Percentiles rank a stretch among this genome's conserved stretches.
Evolutionary conservation across 2,113 vertebrate genomes (phyloP).

Genomic region (Bothrops jararaca): DNA sequence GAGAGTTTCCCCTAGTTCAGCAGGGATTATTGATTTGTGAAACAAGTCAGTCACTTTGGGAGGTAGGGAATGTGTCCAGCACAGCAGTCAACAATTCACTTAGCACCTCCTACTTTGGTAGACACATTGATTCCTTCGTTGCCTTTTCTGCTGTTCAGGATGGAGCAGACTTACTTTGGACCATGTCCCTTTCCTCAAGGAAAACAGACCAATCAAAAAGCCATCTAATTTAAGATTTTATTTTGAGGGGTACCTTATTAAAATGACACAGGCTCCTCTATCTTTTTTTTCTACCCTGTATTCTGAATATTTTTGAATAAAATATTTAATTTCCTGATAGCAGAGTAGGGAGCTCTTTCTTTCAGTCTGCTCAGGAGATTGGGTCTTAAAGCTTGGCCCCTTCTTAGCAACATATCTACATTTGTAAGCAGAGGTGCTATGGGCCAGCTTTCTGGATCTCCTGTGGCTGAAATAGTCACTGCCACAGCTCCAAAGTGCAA

Average conservation of each 20-base stretch:
- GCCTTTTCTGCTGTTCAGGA: not conserved
- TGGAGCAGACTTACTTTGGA: not conserved
- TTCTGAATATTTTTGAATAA: not conserved
- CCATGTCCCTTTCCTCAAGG: not conserved
- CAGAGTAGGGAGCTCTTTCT: not conserved
- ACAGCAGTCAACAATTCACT: not conserved
- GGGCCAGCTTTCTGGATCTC: not conserved
- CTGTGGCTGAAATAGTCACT: not conserved
- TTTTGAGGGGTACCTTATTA: not conserved
- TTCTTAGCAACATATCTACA: conserved; percentile 20
- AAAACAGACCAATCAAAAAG: not conserved
- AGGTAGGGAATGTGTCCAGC: not conserved
- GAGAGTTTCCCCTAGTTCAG: not conserved
- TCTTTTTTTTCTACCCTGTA: not conserved
- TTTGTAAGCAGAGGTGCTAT: conserved; percentile 30
- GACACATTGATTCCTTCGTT: not conserved
- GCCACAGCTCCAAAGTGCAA: conserved; percentile 8
- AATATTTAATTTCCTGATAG: conserved; percentile 4
- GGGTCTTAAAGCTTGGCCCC: not conserved
- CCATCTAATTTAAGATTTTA: not conserved
- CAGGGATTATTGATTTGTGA: not conserved
- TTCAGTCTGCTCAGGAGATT: conserved; percentile 23
- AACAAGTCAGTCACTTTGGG: not conserved
- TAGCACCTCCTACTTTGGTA: not conserved
- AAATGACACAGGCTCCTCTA: not conserved